A percentile compares a stretch with the other conserved stretches of the same genome.
Evolutionary conservation across 2,113 vertebrate genomes (phyloP).

Genomic region (Upupa epops): DNA sequence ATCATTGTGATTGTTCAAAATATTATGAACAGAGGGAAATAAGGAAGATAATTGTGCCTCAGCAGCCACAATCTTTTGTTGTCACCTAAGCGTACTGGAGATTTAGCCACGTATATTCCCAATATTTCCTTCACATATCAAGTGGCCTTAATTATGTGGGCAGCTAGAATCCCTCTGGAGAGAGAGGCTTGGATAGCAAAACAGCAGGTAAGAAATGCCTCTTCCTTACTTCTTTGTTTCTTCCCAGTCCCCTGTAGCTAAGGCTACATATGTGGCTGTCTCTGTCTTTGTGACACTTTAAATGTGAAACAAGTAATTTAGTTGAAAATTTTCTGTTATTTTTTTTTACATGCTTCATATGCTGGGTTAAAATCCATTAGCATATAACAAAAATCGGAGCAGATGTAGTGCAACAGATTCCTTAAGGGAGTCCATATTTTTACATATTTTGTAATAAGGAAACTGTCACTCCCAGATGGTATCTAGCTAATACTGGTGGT

Average conservation of each 20-base stretch:
- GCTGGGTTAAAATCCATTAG: conserved; percentile 85
- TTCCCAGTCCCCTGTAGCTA: conserved; percentile 71
- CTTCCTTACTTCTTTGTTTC: conserved; percentile 71
- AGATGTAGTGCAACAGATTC: conserved; percentile 83
- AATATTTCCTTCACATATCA: conserved; percentile 64
- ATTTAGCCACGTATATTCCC: conserved; percentile 27
- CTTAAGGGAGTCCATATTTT: conserved; percentile 90
- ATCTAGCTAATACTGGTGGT: conserved; percentile 80
- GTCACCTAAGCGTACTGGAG: conserved; percentile 53
- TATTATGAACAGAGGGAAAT: conserved; percentile 55
- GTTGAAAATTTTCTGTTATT: conserved; percentile 76
- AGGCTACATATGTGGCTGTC: conserved; percentile 66
- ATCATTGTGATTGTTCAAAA: conserved; percentile 80
- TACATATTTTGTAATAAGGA: conserved; percentile 89
- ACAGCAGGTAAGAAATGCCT: conserved; percentile 69
- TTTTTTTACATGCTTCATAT: conserved; percentile 79
- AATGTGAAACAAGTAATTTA: conserved; percentile 81
- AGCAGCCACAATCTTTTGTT: conserved; percentile 72
- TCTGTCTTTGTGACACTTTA: conserved; percentile 76
- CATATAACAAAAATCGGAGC: conserved; percentile 84
- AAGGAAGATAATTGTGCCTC: conserved; percentile 72
- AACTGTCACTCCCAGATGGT: conserved; percentile 86
- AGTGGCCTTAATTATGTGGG: conserved; percentile 77
- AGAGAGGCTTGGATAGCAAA: conserved; percentile 49
- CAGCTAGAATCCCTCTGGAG: conserved; percentile 63